Base-by-base conservation (phyloP, 1,140 invertebrate genomes). In the Condylostylus longicornis region DNA sequence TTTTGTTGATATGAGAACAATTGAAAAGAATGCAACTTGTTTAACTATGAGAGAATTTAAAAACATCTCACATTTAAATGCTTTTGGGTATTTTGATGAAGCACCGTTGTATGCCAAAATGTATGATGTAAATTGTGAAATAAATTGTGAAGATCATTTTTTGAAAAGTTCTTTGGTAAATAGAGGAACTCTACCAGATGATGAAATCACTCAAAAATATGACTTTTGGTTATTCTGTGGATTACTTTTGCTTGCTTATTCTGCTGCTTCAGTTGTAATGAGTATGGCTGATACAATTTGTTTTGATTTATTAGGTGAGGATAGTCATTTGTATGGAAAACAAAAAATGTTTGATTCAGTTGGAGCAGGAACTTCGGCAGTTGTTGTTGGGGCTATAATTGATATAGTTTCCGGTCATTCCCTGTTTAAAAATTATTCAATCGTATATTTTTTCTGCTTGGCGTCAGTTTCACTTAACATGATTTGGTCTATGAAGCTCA, bases 281-380 rank as follows among this genome's bases (percentile, higher is more conserved):
- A 83, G 76, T 43, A 71, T 88, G 38, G 78, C 74, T 3, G 84
- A 89, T 67, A 74, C 81, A 4, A 82, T 87, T 36, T 87, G 82
- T 53, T 85, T 87, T 54, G 68, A 76, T 50, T 53, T 81, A 18
- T 61, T 87, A 9, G 82, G 72, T 31, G 63, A 73, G 2, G 70
- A 66, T 31, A 67, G 70, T 22, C 68, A 73, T 29, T 64, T 73
- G 29, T 91, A 85, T 59, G 86, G 86, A 1, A 72, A 76, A 40
- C 85, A 90, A 51, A 69, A 82, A 37, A 65, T 89, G 42, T 91
- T 79, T 72, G 82, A 83, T 4, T 74, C 82, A 1, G 64, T 87
- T 2, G 83, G 83, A 2, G 85, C 79, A 69, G 83, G 83, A 36
- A 61, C 79, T 37, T 75, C 83, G 46, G 74, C 78, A 1, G 63